Percentiles rank a stretch among this genome's conserved stretches.
Evolutionary conservation across 2,113 vertebrate genomes (phyloP).

Genomic region (Nesogale talazaci): DNA sequence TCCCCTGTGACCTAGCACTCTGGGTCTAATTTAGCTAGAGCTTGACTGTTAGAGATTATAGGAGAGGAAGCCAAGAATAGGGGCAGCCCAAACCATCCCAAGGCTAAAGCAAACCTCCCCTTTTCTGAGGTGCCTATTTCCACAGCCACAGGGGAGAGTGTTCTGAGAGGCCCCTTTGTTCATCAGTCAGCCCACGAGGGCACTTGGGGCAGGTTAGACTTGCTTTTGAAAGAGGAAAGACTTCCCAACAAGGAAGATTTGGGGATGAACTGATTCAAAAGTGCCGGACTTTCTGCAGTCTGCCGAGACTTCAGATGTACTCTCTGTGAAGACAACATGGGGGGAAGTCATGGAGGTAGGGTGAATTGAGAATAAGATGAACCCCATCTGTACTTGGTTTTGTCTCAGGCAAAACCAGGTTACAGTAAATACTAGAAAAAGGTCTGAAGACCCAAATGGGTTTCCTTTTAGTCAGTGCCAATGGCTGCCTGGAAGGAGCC

Average conservation of each 20-base stretch:
- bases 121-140: neutral
- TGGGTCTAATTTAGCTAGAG: conserved; percentile 2
- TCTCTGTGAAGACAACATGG: conserved; percentile 32
- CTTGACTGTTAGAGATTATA: no score
- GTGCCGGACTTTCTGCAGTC: conserved; percentile 61
- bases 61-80: conserved; percentile 24
- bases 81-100: neutral
- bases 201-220: conserved; percentile 51
- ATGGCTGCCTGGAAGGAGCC: neutral
- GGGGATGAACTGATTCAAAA: conserved; percentile 67
- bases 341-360: neutral
- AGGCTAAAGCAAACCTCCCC: conserved; percentile 5
- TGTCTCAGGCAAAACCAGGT: neutral
- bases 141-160: conserved; percentile 41
- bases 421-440: conserved; percentile 41
- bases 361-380: conserved; percentile 42
- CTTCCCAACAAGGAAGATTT: conserved; percentile 68
- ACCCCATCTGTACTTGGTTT: conserved; percentile 22
- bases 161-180: conserved; percentile 69
- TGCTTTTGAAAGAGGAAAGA: conserved; percentile 72
- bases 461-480: conserved; percentile 13
- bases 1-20: neutral
- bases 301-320: conserved; percentile 47
- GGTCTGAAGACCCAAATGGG: neutral
- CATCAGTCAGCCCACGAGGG: conserved; percentile 45